Percentiles rank a stretch among this genome's conserved stretches.
Evolutionary conservation across 2,797 vertebrate genomes (phyloP).

Genomic region (Kryptopterus vitreolus): DNA sequence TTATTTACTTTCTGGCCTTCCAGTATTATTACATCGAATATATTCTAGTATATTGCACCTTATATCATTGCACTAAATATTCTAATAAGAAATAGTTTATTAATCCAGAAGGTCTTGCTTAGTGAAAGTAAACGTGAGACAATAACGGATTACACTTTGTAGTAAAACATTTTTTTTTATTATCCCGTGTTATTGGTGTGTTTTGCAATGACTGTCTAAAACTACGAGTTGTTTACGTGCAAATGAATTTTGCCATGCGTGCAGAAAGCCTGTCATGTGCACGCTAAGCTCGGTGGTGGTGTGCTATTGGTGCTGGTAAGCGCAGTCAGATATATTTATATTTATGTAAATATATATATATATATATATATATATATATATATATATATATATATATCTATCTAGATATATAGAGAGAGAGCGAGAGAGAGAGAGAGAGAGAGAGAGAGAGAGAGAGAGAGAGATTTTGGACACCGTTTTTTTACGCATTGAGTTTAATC

Average conservation of each 20-base stretch:
- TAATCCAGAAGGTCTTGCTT: not conserved
- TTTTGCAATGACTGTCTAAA: conserved; percentile 26
- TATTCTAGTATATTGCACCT: too few relatives aligned
- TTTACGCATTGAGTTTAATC: not conserved
- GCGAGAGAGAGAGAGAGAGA: too few relatives aligned
- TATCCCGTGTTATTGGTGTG: too few relatives aligned
- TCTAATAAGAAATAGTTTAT: not conserved
- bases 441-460: too few relatives aligned
- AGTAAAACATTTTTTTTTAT: conserved; percentile 2
- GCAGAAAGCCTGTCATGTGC: conserved; percentile 33
- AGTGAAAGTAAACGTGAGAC: not conserved
- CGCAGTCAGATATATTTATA: conserved; percentile 11
- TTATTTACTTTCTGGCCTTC: not conserved
- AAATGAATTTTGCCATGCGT: conserved; percentile 86
- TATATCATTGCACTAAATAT: too few relatives aligned
- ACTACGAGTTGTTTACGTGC: conserved; percentile 88
- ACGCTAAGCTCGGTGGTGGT: conserved; percentile 10
- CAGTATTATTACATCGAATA: not conserved
- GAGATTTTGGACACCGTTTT: not conserved
- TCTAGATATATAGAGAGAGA: too few relatives aligned
- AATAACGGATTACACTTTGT: not conserved
- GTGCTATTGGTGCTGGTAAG: not conserved
- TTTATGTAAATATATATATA: too few relatives aligned
- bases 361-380: too few relatives aligned
- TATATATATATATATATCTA: too few relatives aligned